Percentiles rank a stretch among this genome's conserved stretches.
Evolutionary conservation across 2,113 vertebrate genomes (phyloP).

Genomic region (Sialia sialis): DNA sequence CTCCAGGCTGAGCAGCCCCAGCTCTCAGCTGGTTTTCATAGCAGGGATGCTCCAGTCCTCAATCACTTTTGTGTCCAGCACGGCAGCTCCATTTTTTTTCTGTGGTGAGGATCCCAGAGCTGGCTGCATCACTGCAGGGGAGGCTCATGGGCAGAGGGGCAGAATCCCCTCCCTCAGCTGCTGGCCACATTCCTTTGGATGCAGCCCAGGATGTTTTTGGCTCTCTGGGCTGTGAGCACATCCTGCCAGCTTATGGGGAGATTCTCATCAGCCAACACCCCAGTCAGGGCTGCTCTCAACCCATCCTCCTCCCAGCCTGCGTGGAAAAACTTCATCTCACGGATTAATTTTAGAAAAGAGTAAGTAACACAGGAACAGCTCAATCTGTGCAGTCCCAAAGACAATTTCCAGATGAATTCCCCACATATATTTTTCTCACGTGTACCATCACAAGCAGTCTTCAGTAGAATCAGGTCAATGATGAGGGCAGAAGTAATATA

Average conservation of each 20-base stretch:
- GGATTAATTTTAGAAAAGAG: background rate
- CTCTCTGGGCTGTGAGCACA: background rate
- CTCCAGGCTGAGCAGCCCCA: background rate
- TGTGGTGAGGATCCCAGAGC: background rate
- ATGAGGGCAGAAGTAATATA: slow-evolving; percentile 59
- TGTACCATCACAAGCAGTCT: background rate
- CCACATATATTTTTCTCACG: background rate
- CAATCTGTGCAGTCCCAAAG: background rate
- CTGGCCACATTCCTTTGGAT: accelerated
- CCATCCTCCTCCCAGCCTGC: background rate
- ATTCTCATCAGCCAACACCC: background rate
- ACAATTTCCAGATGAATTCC: slow-evolving; percentile 40
- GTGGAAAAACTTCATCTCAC: background rate
- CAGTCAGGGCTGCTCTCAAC: background rate
- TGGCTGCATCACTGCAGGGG: background rate
- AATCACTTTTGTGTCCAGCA: accelerated
- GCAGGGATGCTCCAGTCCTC: background rate
- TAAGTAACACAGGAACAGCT: background rate
- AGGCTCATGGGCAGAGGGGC: background rate
- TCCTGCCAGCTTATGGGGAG: background rate
- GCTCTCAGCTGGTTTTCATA: accelerated
- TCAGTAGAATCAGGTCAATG: slow-evolving; percentile 32
- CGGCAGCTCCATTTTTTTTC: accelerated
- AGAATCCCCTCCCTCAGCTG: background rate
- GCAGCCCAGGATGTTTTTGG: background rate